Base-by-base conservation (phyloP, 2,113 vertebrate genomes). In the Tonatia bakeri region DNA sequence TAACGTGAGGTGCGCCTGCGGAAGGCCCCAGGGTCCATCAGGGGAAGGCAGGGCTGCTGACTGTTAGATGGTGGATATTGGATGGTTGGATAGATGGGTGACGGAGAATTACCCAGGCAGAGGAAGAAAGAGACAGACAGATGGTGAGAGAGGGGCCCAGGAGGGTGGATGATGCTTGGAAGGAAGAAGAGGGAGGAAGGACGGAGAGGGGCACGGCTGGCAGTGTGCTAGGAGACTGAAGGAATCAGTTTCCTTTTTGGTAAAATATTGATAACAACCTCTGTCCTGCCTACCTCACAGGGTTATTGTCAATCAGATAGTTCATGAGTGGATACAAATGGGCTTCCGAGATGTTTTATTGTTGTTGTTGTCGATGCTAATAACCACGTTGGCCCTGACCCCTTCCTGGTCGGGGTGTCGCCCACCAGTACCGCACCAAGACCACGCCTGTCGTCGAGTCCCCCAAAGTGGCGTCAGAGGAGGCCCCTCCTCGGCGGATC, bases 391-490 rank as follows among this genome's bases (percentile, higher is more conserved):
- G 47, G 20, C n/a, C 45, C 40, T 95, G 65, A 92, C 76, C 70
- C 65, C 47, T 38, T 87, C 82, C 73, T 80, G 87, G 61, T 31
- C 56, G 90, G 75, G 75, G 24, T 96, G 82, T 91, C 3, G 0
- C 89, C 94, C 98, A 92, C 61, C 97, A 99, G 99, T 99, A 99
- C 97, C 99, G 99, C 96, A 99, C 99, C 95, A 99, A 98, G 97
- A 99, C 98, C 50, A 99, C 99, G 12, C 98, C 99, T 0, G 98
- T 99, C 87, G 96, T 99, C 92, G 99, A 99, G 97, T 70, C 98
- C 0, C 98, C 98, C 95, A 99, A 98, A 96, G 98, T 98, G 12
- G 95, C 98, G 1, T 4, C 98, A 4, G 97, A 98, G 38, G 99
- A 99, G 96, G 98, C 98, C 96, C 98, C 98, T 69, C 99, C 99